phyloP scores from a whole-genome alignment of 2,888 invertebrate species.

The Drosophila niveifrons region DNA sequence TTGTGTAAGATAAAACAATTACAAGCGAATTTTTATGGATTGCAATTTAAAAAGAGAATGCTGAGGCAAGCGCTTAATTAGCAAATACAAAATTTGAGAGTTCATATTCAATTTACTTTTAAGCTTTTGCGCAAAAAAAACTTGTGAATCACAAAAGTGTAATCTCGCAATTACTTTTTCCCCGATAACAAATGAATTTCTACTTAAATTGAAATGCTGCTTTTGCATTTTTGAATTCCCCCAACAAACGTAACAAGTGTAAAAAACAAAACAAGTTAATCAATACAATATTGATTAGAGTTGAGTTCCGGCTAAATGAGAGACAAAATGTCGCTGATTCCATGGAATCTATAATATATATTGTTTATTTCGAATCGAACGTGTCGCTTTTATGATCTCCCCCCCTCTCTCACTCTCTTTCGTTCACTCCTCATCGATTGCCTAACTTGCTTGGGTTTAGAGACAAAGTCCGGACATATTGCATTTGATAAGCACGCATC shows the following conservation, averaged over 20 bases:
- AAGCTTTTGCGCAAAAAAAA: too few relatives aligned
- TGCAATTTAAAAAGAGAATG: neutral
- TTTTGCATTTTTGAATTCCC: slow-evolving; percentile 4
- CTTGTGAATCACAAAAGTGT: neutral
- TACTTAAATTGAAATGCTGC: too few relatives aligned
- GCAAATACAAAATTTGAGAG: neutral
- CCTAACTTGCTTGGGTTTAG: neutral
- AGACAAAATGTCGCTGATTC: slow-evolving; percentile 41
- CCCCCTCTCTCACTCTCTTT: neutral
- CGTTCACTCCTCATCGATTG: too few relatives aligned
- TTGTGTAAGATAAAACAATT: neutral
- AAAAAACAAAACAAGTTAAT: neutral
- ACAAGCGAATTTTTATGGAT: neutral
- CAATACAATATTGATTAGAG: neutral
- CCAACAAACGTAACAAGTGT: neutral
- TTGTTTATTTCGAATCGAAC: slow-evolving; percentile 16
- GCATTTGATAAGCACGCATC: slow-evolving; percentile 53
- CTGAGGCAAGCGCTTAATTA: neutral
- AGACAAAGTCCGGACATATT: slow-evolving; percentile 58
- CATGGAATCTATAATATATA: neutral
- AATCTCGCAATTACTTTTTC: neutral
- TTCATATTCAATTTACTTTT: neutral
- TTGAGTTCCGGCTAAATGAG: slow-evolving; percentile 8
- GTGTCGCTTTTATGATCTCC: too few relatives aligned
- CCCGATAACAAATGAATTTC: too few relatives aligned